Base-by-base conservation (phyloP, 2,797 vertebrate species). In the Acanthis flammea region DNA sequence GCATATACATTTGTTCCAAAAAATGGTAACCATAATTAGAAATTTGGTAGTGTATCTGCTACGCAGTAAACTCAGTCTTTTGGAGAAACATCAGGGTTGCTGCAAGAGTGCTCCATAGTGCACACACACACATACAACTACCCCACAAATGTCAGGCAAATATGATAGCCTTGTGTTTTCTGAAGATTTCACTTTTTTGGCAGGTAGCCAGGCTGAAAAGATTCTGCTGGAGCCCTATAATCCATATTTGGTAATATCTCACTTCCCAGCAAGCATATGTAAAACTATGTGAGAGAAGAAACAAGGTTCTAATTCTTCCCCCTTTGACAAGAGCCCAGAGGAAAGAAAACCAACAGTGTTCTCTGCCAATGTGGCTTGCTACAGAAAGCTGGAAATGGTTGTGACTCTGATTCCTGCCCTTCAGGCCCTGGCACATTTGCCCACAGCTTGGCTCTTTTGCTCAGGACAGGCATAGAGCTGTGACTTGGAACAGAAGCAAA, bases 211-310 rank as follows among this genome's bases (percentile, higher is more conserved):
- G 57, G 47, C 41, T 88, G 85, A 71, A 67, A 95, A 94, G 57
- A 71, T 55, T 70, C 77, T 79, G 51, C 63, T 89, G 60, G 44
- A 92, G 67, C 6, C 35, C 63, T 63, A 10, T 23, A 73, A 87
- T 57, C 55, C 80, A 31, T 82, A 91, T 92, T 87, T 92, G 85
- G 71, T n/a, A 87, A 66, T 53, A 93, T 60, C 14, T 92, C 57
- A 28, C 45, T 87, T 87, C 60, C 41, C 44, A 66, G 41, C 37
- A 70, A 82, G 55, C 48, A 78, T n/a, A 60, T 60, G 41, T 42
- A 60, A 89, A 87, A 82, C 22, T 48, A 42, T 1, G 5, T 31
- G 30, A 87, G 60, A 89, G 84, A 75, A 76, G 71, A 94, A 95
- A 79, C 78, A 93, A 91, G 55, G 55, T 55, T 82, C 74, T 67